These are phyloP conservation scores for Teinopalpus imperialis DNA, from an alignment of 2,888 invertebrate species.

Conservation along the genomic window DNA sequence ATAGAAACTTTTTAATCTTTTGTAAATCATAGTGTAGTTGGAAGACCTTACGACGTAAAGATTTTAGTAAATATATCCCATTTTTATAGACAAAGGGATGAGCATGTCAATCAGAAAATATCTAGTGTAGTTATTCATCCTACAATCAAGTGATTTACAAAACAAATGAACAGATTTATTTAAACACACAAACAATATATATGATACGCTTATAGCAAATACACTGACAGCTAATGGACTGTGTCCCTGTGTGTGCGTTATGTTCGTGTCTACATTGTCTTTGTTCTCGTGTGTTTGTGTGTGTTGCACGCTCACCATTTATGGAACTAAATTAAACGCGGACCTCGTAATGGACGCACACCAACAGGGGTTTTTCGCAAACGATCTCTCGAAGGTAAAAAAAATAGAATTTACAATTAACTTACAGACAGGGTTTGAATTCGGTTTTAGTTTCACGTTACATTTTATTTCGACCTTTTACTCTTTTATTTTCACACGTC, in stretches of 20 bases:
- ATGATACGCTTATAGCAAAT: constrained; percentile 72
- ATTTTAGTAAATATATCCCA: constrained; percentile 53
- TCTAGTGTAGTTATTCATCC: constrained; percentile 58
- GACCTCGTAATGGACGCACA: constrained; percentile 75
- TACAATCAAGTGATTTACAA: constrained; percentile 39
- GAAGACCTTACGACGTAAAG: constrained; percentile 47
- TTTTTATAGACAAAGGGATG: constrained; percentile 65
- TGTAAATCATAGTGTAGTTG: constrained; percentile 55
- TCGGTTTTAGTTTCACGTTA: constrained; percentile 65
- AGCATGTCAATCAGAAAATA: constrained; percentile 61
- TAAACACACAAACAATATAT: constrained; percentile 27
- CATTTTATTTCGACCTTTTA: constrained; percentile 51
- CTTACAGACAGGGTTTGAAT: constrained; percentile 60
- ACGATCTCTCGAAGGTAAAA: constrained; percentile 98
- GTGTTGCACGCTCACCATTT: constrained; percentile 83
- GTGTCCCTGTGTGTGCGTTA: constrained; percentile 74
- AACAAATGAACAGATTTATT: constrained; percentile 21
- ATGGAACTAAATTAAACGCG: constrained; percentile 77
- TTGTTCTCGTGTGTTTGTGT: constrained; percentile 83
- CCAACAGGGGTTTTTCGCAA: constrained; percentile 95
- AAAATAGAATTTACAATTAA: constrained; percentile 75
- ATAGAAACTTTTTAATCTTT: constrained; percentile 53
- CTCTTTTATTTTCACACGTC: constrained; percentile 53
- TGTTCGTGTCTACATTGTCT: constrained; percentile 82
- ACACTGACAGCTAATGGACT: constrained; percentile 73